Evolutionary conservation across 23 tunicate genomes (phyloP).

Genomic region (Ascidia mentula): DNA sequence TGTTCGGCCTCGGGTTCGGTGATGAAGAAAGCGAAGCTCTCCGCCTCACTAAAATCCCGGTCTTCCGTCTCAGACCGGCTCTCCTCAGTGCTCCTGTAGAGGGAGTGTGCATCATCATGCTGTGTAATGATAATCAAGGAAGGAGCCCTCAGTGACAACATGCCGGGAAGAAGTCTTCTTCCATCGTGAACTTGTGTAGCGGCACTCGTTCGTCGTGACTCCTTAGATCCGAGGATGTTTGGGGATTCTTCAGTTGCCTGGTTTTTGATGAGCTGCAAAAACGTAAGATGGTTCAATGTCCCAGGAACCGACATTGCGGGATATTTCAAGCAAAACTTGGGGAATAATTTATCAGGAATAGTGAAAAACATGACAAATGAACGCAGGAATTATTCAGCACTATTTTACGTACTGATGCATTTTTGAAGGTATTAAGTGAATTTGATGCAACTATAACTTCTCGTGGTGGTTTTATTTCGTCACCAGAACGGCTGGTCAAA

Average conservation of each 20-base stretch:
- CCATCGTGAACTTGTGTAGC: slow-evolving; percentile 18
- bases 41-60: slow-evolving; percentile 61
- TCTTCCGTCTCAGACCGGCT: slow-evolving; percentile 82
- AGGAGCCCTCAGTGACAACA: slow-evolving; percentile 24
- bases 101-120: slow-evolving; percentile 40
- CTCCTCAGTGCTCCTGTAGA: slow-evolving; percentile 50
- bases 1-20: slow-evolving; percentile 60
- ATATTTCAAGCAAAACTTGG: too few relatives aligned
- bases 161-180: neutral
- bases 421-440: too few relatives aligned
- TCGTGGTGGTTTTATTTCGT: too few relatives aligned
- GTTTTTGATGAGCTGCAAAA: slow-evolving; percentile 30
- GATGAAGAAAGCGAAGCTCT: slow-evolving; percentile 51
- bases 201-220: slow-evolving; percentile 8
- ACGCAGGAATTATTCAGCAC: too few relatives aligned
- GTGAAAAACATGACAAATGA: too few relatives aligned
- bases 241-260: slow-evolving; percentile 11
- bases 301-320: too few relatives aligned
- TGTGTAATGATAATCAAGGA: slow-evolving; percentile 58
- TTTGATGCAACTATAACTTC: too few relatives aligned
- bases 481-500: too few relatives aligned
- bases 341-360: too few relatives aligned
- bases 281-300: too few relatives aligned
- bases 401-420: too few relatives aligned
- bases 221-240: neutral